Evolutionary conservation across 2,888 invertebrate genomes (phyloP).

Genomic region (Amblyjoppa fuscipennis): DNA sequence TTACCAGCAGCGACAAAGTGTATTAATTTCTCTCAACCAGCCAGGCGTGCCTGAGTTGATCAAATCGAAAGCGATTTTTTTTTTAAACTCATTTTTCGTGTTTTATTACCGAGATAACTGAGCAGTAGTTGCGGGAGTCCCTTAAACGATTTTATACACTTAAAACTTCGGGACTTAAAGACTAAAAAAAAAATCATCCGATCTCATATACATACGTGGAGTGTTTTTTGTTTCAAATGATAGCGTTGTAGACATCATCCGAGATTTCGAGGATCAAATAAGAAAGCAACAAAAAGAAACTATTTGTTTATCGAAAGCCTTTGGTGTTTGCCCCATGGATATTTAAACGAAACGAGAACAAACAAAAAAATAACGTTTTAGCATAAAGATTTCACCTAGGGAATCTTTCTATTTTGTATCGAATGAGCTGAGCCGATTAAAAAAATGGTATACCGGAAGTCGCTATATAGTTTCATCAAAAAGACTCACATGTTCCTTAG

Average conservation of each 20-base stretch:
- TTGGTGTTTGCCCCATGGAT: conserved; percentile 70
- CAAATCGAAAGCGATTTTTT: conserved; percentile 72
- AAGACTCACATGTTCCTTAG: conserved; percentile 2
- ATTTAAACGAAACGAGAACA: conserved; percentile 26
- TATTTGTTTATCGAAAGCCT: conserved; percentile 76
- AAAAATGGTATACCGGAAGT: conserved; percentile 20
- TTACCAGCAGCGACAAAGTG: conserved; percentile 84
- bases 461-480: conserved; percentile 22
- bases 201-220: conserved; percentile 75
- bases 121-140: conserved; percentile 76
- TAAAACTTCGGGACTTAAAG: conserved; percentile 77
- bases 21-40: conserved; percentile 77
- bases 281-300: not conserved
- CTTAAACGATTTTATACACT: conserved; percentile 75
- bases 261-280: conserved; percentile 78
- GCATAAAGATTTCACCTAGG: conserved; percentile 45
- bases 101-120: conserved; percentile 69
- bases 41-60: conserved; percentile 78
- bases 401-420: conserved; percentile 59
- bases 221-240: conserved; percentile 56
- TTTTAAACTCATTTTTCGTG: conserved; percentile 57
- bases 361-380: conserved; percentile 23
- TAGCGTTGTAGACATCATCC: conserved; percentile 74
- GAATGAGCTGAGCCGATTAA: conserved; percentile 24
- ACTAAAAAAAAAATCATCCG: conserved; percentile 61